A percentile compares a stretch with the other conserved stretches of the same genome.
Conservation (phyloP, 2,113 vertebrate species). For the Melospiza georgiana region DNA sequence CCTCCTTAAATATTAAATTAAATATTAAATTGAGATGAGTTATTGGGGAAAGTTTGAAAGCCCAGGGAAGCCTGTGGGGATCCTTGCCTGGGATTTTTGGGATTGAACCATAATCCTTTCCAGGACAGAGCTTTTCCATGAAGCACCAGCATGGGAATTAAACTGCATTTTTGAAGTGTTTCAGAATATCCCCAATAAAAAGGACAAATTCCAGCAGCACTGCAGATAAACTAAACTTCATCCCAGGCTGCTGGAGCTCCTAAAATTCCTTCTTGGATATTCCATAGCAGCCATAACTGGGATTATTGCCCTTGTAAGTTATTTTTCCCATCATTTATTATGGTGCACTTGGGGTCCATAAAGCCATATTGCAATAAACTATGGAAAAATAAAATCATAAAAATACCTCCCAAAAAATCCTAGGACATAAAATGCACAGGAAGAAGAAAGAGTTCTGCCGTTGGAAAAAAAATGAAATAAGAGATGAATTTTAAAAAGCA, state of each 20-base stretch:
- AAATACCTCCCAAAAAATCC: not conserved
- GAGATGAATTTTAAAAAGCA: not conserved
- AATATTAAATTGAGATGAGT: not conserved
- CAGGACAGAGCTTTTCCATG: not conserved
- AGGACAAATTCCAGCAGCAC: not conserved
- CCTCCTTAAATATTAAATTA: not conserved
- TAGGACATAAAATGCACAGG: not conserved
- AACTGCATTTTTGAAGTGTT: not conserved
- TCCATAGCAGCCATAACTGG: not conserved
- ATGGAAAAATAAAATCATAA: not conserved
- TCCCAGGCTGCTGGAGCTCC: not conserved
- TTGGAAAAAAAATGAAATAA: not conserved
- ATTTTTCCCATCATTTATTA: not conserved
- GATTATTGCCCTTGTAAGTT: slow-evolving; percentile 1
- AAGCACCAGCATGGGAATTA: not conserved
- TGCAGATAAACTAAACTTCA: not conserved
- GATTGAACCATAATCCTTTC: not conserved
- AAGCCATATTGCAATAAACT: not conserved
- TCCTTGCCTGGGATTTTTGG: not conserved
- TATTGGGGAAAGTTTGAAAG: not conserved
- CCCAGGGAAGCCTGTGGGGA: not conserved
- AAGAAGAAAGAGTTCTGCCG: not conserved
- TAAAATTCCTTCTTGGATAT: not conserved
- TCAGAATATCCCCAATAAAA: slow-evolving; percentile 24
- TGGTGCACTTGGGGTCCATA: not conserved